Evolutionary conservation across 2,113 vertebrate species (phyloP), one percentile per base, ranked within the genome.

Genomic region (Porphyrio hochstetteri): DNA sequence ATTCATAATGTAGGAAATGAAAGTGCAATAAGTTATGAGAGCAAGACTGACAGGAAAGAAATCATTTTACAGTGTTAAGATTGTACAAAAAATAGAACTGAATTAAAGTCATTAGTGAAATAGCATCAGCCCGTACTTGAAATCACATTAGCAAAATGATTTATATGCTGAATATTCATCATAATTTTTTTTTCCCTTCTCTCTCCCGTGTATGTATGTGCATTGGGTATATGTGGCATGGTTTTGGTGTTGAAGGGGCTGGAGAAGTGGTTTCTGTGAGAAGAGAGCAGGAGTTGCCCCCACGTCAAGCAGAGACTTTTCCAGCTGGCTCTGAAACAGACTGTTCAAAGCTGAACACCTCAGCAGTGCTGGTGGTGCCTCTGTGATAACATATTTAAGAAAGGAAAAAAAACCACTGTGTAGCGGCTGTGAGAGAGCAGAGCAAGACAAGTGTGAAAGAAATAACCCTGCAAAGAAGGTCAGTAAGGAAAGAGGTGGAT

Each of bases 31-130:
- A 93, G 28, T 88, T 94, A 93, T 57, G 38, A 89, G 48, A 90
- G 29, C 25, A 78, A 93, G 75, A 97, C 35, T 80, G 70, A 52
- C 82, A 97, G 74, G 42, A 93, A 82, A 78, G 10, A 95, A 94
- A 91, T 78, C 0, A 91, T 85, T 95, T 96, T 69, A 42, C 46
- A 52, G 36, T 65, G 13, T 50, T 92, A 71, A 91, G 59, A 93
- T 33, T 68, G 35, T 70, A 35, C 7, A 70, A 77, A 95, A 92
- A 84, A 11, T 23, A 88, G 53, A 93, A 80, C 20, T 86, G 61
- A 88, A 94, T 94, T 89, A 78, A 88, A 81, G 5, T 70, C 29
- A 71, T 88, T 92, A 91, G 33, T 68, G 53, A 18, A 92, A 90
- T 53, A 93, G 0, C n/a, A 87, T 72, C 59, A 80, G 28, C 16